phyloP scores from a whole-genome alignment of 2,888 invertebrate species.

The Elegia similella region DNA sequence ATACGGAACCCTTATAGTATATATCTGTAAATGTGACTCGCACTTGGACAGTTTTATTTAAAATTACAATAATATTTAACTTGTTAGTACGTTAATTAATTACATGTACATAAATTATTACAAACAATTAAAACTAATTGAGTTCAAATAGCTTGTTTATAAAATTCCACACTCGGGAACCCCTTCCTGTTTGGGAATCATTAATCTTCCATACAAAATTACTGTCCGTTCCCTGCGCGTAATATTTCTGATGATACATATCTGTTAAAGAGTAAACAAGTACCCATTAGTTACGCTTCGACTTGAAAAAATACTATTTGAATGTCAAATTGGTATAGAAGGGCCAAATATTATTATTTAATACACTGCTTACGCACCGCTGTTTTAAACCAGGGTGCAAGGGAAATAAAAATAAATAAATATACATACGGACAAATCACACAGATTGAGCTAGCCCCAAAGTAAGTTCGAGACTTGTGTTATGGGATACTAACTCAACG shows the following conservation, averaged over 20 bases:
- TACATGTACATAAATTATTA: background rate
- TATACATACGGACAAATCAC: too few relatives aligned
- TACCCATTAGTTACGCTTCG: slow-evolving; percentile 43
- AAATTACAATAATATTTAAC: background rate
- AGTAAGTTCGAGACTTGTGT: too few relatives aligned
- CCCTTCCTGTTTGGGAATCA: slow-evolving; percentile 3
- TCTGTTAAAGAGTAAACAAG: slow-evolving; percentile 22
- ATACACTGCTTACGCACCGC: too few relatives aligned
- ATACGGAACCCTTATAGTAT: too few relatives aligned
- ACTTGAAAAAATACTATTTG: slow-evolving; percentile 6
- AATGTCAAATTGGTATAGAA: background rate
- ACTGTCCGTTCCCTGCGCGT: slow-evolving; percentile 22
- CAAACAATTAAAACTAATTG: slow-evolving; percentile 13
- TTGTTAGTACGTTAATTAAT: background rate
- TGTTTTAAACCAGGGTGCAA: too few relatives aligned
- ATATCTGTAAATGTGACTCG: too few relatives aligned
- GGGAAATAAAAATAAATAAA: too few relatives aligned
- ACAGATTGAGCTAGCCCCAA: too few relatives aligned
- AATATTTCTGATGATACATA: slow-evolving; percentile 22
- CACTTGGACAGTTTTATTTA: too few relatives aligned
- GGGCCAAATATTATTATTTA: background rate
- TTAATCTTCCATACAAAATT: slow-evolving; percentile 6
- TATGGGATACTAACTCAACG: too few relatives aligned
- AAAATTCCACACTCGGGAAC: background rate
- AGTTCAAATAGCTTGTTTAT: slow-evolving; percentile 9